These are phyloP conservation scores for Fundulus diaphanus DNA, from an alignment of 2,797 vertebrate species.

Conservation along the genomic window DNA sequence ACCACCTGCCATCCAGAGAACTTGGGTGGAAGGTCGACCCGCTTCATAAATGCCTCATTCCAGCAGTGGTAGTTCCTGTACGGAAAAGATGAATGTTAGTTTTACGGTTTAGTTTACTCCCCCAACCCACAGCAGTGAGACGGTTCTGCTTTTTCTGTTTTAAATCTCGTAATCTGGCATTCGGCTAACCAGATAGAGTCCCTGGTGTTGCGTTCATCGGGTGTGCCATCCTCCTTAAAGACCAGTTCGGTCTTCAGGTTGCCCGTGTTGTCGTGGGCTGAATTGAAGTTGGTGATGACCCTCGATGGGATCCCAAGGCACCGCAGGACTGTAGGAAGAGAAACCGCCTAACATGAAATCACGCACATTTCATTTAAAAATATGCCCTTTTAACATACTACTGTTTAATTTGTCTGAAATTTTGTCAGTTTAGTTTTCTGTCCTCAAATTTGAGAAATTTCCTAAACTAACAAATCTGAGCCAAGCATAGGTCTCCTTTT, in stretches of 20 bases:
- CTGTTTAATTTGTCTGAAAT: not conserved
- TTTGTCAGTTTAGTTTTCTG: not conserved
- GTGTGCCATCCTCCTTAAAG: slow-evolving; percentile 74
- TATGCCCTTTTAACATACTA: too few species aligned
- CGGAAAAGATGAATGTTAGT: not conserved
- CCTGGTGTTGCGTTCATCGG: slow-evolving; percentile 77
- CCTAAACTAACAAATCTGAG: not conserved
- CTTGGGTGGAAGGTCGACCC: slow-evolving; percentile 82
- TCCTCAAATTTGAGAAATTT: not conserved
- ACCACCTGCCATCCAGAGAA: slow-evolving; percentile 92
- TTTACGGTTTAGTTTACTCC: too few species aligned
- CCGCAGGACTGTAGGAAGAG: slow-evolving; percentile 83
- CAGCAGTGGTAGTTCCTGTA: slow-evolving; percentile 96
- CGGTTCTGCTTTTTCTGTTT: too few species aligned
- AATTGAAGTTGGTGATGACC: slow-evolving; percentile 88
- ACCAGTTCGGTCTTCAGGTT: slow-evolving; percentile 87
- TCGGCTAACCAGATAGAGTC: slow-evolving; percentile 90
- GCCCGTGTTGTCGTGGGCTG: slow-evolving; percentile 91
- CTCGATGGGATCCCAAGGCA: slow-evolving; percentile 89
- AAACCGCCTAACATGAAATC: not conserved
- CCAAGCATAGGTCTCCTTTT: not conserved
- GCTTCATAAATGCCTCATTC: slow-evolving; percentile 88
- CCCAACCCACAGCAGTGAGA: not conserved
- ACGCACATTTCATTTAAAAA: not conserved
- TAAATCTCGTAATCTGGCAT: not conserved